Base-by-base conservation (phyloP, 1,140 invertebrate genomes). In the Pinna nobilis region DNA sequence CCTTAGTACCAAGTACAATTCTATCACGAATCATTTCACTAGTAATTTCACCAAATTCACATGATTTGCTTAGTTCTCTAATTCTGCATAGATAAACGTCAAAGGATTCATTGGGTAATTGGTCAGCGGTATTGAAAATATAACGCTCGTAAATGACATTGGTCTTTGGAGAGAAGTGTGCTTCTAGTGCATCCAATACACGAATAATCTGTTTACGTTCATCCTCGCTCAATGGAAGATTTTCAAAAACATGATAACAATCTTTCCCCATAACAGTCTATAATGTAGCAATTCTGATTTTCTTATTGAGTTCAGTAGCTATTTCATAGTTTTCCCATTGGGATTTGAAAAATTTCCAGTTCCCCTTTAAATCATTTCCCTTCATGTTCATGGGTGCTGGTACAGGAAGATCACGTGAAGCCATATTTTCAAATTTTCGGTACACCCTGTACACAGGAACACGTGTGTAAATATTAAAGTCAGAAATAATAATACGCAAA, bases 271-370 rank as follows among this genome's bases (percentile, higher is more conserved):
- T 66, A 2, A 66, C 49, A 4, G 49, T 33, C 33, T 51, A 49
- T 20, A 66, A 15, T 33, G 64, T 66, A 20, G 64, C 64, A 28
- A 66, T 11, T 1, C 44, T n/a, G 4, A 66, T 20, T n/a, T 66
- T 20, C 20, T 66, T 66, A 1, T 66, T 35, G 6, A 35, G n/a
- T n/a, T n/a, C n/a, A n/a, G n/a, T n/a, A n/a, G n/a, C 64, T 20
- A 53, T 51, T 50, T 66, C 1, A 41, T 53, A 66, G 44, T 66
- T 66, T 13, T 47, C 44, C 64, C 47, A 51, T 23, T 66, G 60
- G 32, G 37, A 20, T 47, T 63, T 63, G 7, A 63, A 63, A 63
- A 63, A 63, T 33, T 63, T 44, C 60, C 39, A 63, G 23, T 63
- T 63, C 9, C 18, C n/a, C n/a, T n/a, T n/a, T n/a, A n/a, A n/a